Base-by-base conservation (phyloP, 2,888 invertebrate species). In the Catocala fraxini region DNA sequence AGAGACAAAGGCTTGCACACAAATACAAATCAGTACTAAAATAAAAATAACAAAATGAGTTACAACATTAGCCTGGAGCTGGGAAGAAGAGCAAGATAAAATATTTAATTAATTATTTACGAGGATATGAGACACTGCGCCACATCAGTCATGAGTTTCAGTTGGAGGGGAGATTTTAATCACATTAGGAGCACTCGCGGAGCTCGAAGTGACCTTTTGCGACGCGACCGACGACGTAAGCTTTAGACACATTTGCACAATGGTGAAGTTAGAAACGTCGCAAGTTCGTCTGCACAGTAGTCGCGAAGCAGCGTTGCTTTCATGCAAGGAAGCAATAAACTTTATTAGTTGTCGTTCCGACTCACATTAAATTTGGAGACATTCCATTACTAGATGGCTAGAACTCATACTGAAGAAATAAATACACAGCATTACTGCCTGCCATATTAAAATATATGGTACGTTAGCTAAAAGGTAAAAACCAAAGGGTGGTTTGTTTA, bases 101-200 rank as follows among this genome's bases (percentile, higher is more conserved):
- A 72, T 73, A 77, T 79, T 74, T 71, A 77, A 73, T 76, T 78
- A 76, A 75, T 76, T 76, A 76, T 73, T 74, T 74, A 70, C 58
- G 57, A 54, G 68, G 64, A 68, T 74, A 71, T 73, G 67, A 65
- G 56, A 49, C 45, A 45, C 45, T 47, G 51, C n/a, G 53, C 60
- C 62, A 66, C 69, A 67, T 73, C 65, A 63, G 64, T 71, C 72
- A 70, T 65, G 73, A 65, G 71, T 70, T 63, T 59, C 53, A 52
- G 48, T 33, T 41, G 54, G 69, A 66, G 71, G 70, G 70, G 74
- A 75, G 73, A 80, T 76, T 85, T 85, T 83, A 86, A 86, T 86
- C 80, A 82, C 81, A 82, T 85, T 84, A 83, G 59, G 63, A 66
- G 66, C 67, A 64, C 59, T 59, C 70, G 63, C 62, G 13, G 61